Percentiles rank a stretch among this genome's conserved stretches.
phyloP scores from a whole-genome alignment of 2,113 vertebrate genomes.

The Perognathus longimembris region DNA sequence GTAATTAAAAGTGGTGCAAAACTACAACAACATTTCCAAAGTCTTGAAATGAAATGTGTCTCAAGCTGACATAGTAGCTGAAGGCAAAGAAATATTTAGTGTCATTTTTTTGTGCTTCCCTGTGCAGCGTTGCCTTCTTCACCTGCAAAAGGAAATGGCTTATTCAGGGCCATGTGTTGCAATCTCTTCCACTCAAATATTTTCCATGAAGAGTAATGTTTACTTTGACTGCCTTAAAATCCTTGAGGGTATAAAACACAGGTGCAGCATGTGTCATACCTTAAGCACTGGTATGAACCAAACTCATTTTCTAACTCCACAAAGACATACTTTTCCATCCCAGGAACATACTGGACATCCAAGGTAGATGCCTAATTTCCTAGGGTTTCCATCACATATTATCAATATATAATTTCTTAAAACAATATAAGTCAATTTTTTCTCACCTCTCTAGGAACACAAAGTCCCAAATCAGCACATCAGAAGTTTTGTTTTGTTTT shows the following conservation, averaged over 20 bases:
- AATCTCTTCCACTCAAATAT: not conserved
- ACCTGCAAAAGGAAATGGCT: not conserved
- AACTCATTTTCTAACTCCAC: not conserved
- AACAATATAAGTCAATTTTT: not conserved
- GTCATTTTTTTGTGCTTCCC: no score
- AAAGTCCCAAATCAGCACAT: not conserved
- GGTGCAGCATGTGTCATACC: no score
- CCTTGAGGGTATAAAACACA: not conserved
- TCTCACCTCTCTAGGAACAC: not conserved
- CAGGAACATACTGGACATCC: no score
- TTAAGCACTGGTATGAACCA: not conserved
- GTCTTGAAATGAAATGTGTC: conserved; percentile 36
- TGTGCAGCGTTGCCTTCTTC: not conserved
- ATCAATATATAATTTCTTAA: not conserved
- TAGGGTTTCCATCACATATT: not conserved
- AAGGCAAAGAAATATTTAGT: not conserved
- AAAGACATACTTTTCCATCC: not conserved
- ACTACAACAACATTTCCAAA: not conserved
- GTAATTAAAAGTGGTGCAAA: conserved; percentile 22
- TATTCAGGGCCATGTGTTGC: not conserved
- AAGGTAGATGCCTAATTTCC: not conserved
- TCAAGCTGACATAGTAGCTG: not conserved
- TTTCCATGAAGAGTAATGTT: not conserved
- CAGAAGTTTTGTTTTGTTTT: not conserved
- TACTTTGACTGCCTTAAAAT: not conserved